A percentile compares a stretch with the other conserved stretches of the same genome.
Conservation (phyloP, 2,797 vertebrate species). For the Mycteria americana region DNA sequence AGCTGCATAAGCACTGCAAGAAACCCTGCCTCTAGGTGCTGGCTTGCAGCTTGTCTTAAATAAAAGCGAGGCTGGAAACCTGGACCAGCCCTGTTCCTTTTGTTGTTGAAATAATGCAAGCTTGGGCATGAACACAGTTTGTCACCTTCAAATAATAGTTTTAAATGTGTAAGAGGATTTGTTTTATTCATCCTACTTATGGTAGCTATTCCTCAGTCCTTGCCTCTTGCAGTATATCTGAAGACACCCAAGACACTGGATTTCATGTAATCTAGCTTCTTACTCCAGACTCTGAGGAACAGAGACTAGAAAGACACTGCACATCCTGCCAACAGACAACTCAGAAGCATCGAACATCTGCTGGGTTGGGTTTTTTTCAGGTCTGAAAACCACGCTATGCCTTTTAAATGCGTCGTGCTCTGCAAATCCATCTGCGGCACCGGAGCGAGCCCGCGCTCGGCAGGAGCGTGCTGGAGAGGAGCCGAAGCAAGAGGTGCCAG, state of each 20-base stretch:
- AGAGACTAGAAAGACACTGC: neutral
- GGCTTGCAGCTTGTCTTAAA: neutral
- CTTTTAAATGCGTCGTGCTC: neutral
- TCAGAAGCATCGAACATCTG: neutral
- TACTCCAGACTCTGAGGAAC: neutral
- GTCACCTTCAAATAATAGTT: neutral
- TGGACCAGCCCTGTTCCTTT: neutral
- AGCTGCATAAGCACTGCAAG: neutral
- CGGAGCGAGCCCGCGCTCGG: rapidly evolving
- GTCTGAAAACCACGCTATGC: neutral
- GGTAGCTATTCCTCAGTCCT: neutral
- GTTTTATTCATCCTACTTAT: neutral
- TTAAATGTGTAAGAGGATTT: neutral
- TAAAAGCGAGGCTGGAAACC: neutral
- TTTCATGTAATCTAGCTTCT: neutral
- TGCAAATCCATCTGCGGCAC: neutral
- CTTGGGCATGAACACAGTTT: neutral
- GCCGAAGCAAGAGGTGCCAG: neutral
- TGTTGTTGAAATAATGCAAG: neutral
- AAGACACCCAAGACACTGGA: neutral
- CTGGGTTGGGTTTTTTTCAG: neutral
- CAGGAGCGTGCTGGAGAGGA: neutral
- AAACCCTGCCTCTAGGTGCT: neutral
- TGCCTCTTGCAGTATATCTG: neutral
- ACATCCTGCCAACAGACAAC: neutral